Evolutionary conservation across 1,140 invertebrate genomes (phyloP).

Genomic region (Drosophila subobscura): DNA sequence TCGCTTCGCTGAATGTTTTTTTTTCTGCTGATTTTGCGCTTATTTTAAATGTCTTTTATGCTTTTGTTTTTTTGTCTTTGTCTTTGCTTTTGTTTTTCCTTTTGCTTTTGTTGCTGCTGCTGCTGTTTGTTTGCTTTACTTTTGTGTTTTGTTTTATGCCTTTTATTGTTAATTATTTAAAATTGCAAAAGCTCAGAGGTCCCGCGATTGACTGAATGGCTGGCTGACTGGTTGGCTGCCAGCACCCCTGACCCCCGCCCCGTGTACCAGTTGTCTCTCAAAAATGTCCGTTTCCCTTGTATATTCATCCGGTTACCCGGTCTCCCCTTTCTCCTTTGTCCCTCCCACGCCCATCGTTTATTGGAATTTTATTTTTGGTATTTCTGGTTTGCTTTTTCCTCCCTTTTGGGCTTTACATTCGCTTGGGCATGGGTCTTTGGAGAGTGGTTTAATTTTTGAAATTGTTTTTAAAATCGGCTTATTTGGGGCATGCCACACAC

Average conservation of each 20-base stretch:
- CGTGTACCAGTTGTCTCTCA: not conserved
- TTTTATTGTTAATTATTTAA: constrained; percentile 71
- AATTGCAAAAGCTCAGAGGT: constrained; percentile 47
- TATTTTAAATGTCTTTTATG: constrained; percentile 73
- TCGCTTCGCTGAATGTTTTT: constrained; percentile 72
- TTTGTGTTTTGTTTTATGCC: constrained; percentile 48
- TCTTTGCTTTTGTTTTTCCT: constrained; percentile 14
- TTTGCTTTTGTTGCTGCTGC: constrained; percentile 43
- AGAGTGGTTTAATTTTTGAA: constrained; percentile 59
- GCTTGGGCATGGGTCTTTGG: constrained; percentile 34
- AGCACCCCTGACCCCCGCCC: not conserved
- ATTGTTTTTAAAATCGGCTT: constrained; percentile 73
- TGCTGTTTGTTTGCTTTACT: constrained; percentile 50
- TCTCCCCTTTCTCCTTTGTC: not conserved
- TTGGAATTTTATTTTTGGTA: constrained; percentile 58
- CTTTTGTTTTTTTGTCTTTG: constrained; percentile 34
- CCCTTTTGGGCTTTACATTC: constrained; percentile 28
- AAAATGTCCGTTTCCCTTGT: constrained; percentile 13
- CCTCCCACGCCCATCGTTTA: constrained; percentile 15
- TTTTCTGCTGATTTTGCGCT: constrained; percentile 80
- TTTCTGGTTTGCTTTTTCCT: constrained; percentile 26
- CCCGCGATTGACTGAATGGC: constrained; percentile 11
- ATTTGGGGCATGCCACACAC: constrained; percentile 43
- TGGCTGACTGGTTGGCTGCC: constrained; percentile 45
- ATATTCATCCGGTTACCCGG: constrained; percentile 10